These are phyloP conservation scores for Syngnathus rostellatus DNA, from an alignment of 2,797 vertebrate genomes.

Conservation along the genomic window DNA sequence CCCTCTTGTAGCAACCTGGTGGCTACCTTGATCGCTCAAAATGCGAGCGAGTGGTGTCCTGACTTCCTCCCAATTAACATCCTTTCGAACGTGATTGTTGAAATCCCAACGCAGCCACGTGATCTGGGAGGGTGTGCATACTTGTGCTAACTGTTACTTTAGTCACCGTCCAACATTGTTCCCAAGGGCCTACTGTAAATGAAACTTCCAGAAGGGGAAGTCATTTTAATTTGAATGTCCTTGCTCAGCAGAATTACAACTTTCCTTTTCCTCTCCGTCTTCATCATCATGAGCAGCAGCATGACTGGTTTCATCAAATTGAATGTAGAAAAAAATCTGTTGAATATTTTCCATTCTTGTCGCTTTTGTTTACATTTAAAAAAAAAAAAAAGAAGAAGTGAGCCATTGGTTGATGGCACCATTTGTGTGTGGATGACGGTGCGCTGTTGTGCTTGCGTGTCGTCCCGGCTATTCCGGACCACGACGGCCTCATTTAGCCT, in stretches of 20 bases:
- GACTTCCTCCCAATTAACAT: too few relatives aligned
- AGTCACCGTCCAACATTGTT: constrained; percentile 7
- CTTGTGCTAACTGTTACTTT: too few relatives aligned
- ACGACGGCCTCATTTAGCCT: constrained; percentile 18
- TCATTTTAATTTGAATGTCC: constrained; percentile 28
- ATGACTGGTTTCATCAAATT: too few relatives aligned
- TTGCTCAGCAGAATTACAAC: constrained; percentile 39
- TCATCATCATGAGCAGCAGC: constrained; percentile 15
- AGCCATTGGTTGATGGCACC: background rate
- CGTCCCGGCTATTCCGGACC: constrained; percentile 31
- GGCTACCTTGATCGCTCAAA: too few relatives aligned
- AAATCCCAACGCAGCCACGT: too few relatives aligned
- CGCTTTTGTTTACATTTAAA: background rate
- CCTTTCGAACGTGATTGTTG: too few relatives aligned
- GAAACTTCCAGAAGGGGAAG: constrained; percentile 24
- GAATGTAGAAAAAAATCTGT: too few relatives aligned
- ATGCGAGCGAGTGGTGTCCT: too few relatives aligned
- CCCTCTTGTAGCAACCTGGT: too few relatives aligned
- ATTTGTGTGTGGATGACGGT: constrained; percentile 7
- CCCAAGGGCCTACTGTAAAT: constrained; percentile 10
- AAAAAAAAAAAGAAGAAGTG: background rate
- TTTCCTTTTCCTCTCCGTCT: constrained; percentile 37
- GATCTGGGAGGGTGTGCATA: too few relatives aligned
- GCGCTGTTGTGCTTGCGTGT: background rate
- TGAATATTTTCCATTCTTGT: too few relatives aligned